Conservation (phyloP, 1,140 invertebrate species). For the Battus philenor region DNA sequence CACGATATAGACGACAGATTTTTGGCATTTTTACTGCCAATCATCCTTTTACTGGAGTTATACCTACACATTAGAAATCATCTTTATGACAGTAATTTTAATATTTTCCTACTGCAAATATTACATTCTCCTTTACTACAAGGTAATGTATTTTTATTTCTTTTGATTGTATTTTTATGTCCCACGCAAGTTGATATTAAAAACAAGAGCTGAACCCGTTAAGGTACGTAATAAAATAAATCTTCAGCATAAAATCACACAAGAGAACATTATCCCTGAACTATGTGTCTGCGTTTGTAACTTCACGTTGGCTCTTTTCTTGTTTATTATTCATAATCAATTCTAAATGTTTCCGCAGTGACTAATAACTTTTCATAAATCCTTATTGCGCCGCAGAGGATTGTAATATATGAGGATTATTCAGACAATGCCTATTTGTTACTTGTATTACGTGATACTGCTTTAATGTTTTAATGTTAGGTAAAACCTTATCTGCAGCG, state of each 20-base stretch:
- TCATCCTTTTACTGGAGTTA: no score
- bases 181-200: slow-evolving; percentile 18
- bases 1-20: no score
- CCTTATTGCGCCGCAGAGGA: slow-evolving; percentile 63
- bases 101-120: no score
- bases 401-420: slow-evolving; percentile 65
- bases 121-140: slow-evolving; percentile 6
- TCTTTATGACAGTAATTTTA: no score
- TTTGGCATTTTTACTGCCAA: no score
- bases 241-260: slow-evolving; percentile 19
- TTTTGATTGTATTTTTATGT: slow-evolving; percentile 13
- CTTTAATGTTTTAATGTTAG: slow-evolving; percentile 29
- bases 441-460: slow-evolving; percentile 32
- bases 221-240: slow-evolving; percentile 16
- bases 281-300: slow-evolving; percentile 31
- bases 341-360: slow-evolving; percentile 64
- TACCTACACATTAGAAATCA: no score
- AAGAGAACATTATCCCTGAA: slow-evolving; percentile 17
- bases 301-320: slow-evolving; percentile 44
- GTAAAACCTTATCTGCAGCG: slow-evolving; percentile 22
- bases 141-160: slow-evolving; percentile 15
- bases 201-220: slow-evolving; percentile 16
- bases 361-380: slow-evolving; percentile 71
- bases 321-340: slow-evolving; percentile 68
- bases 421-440: slow-evolving; percentile 46